A percentile compares a stretch with the other conserved stretches of the same genome.
Conservation (phyloP, 2,797 vertebrate species). For the Microchirus variegatus region DNA sequence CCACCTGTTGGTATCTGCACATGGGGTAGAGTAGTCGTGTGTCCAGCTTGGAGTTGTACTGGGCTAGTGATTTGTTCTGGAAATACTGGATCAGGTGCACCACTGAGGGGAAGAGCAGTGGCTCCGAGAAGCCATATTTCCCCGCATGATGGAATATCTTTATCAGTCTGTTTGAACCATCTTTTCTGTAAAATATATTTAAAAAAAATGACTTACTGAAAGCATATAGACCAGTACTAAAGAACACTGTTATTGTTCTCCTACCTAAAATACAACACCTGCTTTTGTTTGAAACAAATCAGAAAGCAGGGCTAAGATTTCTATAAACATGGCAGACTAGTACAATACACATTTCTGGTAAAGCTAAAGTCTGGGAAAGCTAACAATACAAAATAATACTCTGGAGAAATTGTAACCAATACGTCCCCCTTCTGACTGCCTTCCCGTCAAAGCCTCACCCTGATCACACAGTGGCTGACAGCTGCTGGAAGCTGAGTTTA, state of each 20-base stretch:
- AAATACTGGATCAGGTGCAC: constrained; percentile 91
- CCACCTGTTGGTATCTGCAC: constrained; percentile 91
- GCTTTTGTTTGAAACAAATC: too few relatives aligned
- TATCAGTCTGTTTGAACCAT: constrained; percentile 92
- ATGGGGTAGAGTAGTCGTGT: constrained; percentile 89
- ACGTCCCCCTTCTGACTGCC: too few relatives aligned
- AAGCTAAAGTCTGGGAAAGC: too few relatives aligned
- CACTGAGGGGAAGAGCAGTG: constrained; percentile 87
- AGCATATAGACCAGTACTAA: background rate
- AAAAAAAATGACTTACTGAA: background rate
- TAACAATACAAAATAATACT: too few relatives aligned
- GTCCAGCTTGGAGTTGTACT: constrained; percentile 93
- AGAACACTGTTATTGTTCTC: background rate
- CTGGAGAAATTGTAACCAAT: too few relatives aligned
- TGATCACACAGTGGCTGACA: too few relatives aligned
- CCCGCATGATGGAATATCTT: constrained; percentile 90
- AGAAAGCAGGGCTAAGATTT: too few relatives aligned
- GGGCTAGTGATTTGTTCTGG: constrained; percentile 89
- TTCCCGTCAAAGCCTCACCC: too few relatives aligned
- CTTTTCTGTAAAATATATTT: constrained; percentile 82
- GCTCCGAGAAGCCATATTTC: constrained; percentile 92
- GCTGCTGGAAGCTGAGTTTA: too few relatives aligned
- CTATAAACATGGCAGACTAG: too few relatives aligned
- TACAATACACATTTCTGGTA: too few relatives aligned
- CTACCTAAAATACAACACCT: too few relatives aligned